Evolutionary conservation across 2,888 invertebrate species (phyloP).

Genomic region (Aromia moschata): DNA sequence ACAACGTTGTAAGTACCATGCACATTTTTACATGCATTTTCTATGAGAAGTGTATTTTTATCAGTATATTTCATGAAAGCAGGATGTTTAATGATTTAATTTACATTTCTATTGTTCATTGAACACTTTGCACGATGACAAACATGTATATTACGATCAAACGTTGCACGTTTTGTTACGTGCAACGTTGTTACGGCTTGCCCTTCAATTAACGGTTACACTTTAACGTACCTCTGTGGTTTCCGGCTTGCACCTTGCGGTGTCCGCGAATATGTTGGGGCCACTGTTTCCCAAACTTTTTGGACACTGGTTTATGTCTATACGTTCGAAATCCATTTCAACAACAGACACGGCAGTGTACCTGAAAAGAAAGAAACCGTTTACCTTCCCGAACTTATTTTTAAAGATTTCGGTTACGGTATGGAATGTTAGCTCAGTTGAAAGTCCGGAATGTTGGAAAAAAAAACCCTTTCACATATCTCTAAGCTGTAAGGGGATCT

Average conservation of each 20-base stretch:
- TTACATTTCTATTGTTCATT: too few species aligned
- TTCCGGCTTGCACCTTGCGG: conserved; percentile 89
- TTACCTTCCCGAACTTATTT: not conserved
- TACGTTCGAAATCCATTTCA: conserved; percentile 95
- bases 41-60: too few species aligned
- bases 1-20: too few species aligned
- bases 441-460: conserved; percentile 1
- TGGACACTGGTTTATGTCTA: conserved; percentile 98
- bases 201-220: too few species aligned
- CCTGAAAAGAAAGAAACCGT: conserved; percentile 62
- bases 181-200: too few species aligned
- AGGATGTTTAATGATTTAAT: too few species aligned
- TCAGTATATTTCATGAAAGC: too few species aligned
- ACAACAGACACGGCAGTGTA: conserved; percentile 92
- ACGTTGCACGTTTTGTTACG: too few species aligned
- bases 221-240: conserved; percentile 80
- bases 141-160: too few species aligned
- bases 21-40: too few species aligned
- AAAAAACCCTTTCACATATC: conserved; percentile 9
- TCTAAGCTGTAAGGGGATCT: not conserved
- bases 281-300: conserved; percentile 85
- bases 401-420: not conserved
- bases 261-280: conserved; percentile 89
- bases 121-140: too few species aligned
- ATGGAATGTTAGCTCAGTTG: not conserved